These are phyloP conservation scores for Chloropsis hardwickii DNA, from an alignment of 2,113 vertebrate species.

Conservation along the genomic window DNA sequence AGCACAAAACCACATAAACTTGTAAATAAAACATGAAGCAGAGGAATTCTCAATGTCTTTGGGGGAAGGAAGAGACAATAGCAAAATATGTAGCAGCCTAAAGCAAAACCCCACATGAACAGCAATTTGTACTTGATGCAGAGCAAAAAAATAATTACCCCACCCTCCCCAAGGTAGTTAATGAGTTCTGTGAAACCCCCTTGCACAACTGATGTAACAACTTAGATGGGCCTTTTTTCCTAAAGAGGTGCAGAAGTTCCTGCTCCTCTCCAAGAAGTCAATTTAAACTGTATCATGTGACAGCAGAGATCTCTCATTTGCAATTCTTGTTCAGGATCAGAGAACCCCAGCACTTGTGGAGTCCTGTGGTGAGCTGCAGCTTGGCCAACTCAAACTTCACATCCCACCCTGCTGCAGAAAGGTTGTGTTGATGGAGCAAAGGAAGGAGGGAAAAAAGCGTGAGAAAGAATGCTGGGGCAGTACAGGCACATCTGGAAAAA, in stretches of 20 bases:
- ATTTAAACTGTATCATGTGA: rapidly evolving
- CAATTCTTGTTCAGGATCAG: neutral
- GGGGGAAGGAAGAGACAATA: slow-evolving; percentile 1
- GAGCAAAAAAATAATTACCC: neutral
- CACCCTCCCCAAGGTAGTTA: neutral
- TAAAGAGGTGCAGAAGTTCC: neutral
- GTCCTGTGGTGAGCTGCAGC: neutral
- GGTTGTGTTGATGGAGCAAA: neutral
- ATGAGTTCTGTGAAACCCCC: neutral
- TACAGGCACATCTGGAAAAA: neutral
- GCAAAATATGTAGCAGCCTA: neutral
- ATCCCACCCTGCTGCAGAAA: neutral
- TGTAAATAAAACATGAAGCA: neutral
- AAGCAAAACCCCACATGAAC: neutral
- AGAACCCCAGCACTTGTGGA: neutral
- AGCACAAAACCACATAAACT: neutral
- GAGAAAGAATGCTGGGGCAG: neutral
- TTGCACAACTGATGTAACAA: neutral
- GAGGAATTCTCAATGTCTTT: neutral
- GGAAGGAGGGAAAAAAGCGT: rapidly evolving
- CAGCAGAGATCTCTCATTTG: neutral
- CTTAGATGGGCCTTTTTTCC: neutral
- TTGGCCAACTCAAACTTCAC: neutral
- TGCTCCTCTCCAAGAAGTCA: neutral
- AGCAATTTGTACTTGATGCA: neutral